A percentile compares a stretch with the other conserved stretches of the same genome.
These are phyloP conservation scores for Malacosoma neustria DNA, from an alignment of 2,888 invertebrate species.

Conservation along the genomic window DNA sequence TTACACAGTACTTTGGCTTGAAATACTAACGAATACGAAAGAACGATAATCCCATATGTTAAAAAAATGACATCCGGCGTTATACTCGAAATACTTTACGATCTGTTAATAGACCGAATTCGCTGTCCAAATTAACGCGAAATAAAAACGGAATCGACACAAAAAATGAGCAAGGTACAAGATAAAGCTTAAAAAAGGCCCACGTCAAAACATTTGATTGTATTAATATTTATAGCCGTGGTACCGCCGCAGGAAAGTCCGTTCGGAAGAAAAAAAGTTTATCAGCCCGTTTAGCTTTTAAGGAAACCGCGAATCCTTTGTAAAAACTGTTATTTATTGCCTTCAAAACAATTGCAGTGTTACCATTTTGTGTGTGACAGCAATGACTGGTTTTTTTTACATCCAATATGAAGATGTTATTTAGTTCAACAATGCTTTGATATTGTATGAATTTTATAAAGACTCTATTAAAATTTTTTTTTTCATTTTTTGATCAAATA, in stretches of 20 bases:
- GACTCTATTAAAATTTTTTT: neutral
- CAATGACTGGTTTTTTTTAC: slow-evolving; percentile 58
- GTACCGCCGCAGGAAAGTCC: slow-evolving; percentile 67
- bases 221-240: slow-evolving; percentile 72
- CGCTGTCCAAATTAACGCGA: slow-evolving; percentile 75
- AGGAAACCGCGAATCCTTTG: slow-evolving; percentile 73
- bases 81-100: slow-evolving; percentile 60
- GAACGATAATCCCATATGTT: too few species aligned
- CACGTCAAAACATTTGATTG: slow-evolving; percentile 76
- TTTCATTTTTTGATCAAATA: neutral
- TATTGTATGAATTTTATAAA: slow-evolving; percentile 18
- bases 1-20: too few species aligned
- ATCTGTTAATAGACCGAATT: slow-evolving; percentile 75
- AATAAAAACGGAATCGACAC: slow-evolving; percentile 70
- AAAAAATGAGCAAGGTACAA: slow-evolving; percentile 70
- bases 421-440: slow-evolving; percentile 35
- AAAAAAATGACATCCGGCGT: slow-evolving; percentile 59
- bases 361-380: slow-evolving; percentile 70
- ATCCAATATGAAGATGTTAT: slow-evolving; percentile 54
- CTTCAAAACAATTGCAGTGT: slow-evolving; percentile 70
- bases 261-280: slow-evolving; percentile 65
- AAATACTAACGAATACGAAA: too few species aligned
- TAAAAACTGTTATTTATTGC: slow-evolving; percentile 66
- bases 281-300: slow-evolving; percentile 73
- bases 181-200: slow-evolving; percentile 71